Evolutionary conservation across 2,888 invertebrate species (phyloP).

Genomic region (Xylophagus ater): DNA sequence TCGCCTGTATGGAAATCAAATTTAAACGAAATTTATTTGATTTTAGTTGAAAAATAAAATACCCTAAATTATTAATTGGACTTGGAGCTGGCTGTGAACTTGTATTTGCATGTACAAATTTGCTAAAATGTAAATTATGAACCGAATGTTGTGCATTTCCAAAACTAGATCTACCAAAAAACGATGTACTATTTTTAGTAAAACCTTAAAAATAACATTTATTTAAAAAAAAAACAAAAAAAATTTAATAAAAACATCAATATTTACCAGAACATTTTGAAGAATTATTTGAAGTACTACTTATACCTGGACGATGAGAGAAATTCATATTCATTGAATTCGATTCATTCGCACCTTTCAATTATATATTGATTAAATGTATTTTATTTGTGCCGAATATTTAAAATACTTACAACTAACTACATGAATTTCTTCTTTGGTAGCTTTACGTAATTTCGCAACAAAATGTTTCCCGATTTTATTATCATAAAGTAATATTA

Average conservation of each 20-base stretch:
- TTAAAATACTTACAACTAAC: constrained; percentile 45
- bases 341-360: constrained; percentile 13
- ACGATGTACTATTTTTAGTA: constrained; percentile 25
- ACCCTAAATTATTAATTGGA: constrained; percentile 29
- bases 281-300: constrained; percentile 28
- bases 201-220: too few relatives aligned
- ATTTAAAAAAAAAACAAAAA: too few relatives aligned
- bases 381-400: constrained; percentile 26
- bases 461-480: constrained; percentile 69
- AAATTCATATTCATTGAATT: constrained; percentile 4
- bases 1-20: constrained; percentile 24
- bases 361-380: constrained; percentile 25
- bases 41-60: constrained; percentile 15
- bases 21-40: constrained; percentile 1
- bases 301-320: constrained; percentile 18
- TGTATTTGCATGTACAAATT: constrained; percentile 21
- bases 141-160: constrained; percentile 19
- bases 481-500: constrained; percentile 70
- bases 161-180: constrained; percentile 25
- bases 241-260: too few relatives aligned
- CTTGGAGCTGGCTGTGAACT: constrained; percentile 29
- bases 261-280: constrained; percentile 22
- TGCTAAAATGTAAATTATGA: constrained; percentile 26
- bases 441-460: constrained; percentile 67
- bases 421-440: constrained; percentile 55